Conservation (phyloP, 2,888 invertebrate genomes). For the Drosophila hamatofila region DNA sequence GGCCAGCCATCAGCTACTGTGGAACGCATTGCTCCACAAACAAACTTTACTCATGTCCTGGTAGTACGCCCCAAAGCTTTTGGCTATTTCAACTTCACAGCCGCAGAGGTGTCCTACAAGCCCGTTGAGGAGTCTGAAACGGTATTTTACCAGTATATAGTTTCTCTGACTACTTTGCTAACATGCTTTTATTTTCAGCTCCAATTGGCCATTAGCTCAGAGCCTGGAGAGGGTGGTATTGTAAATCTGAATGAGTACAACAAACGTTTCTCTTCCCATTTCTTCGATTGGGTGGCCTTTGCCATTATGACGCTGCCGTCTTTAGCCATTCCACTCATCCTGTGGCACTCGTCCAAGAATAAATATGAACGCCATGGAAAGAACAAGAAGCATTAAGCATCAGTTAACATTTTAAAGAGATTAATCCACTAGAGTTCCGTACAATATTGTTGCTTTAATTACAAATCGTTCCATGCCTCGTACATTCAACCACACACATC, state of each 20-base stretch:
- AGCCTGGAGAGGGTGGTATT: constrained; percentile 98
- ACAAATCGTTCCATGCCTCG: constrained; percentile 54
- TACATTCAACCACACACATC: constrained; percentile 52
- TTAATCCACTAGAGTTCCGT: constrained; percentile 63
- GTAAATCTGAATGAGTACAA: constrained; percentile 97
- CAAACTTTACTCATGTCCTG: constrained; percentile 97
- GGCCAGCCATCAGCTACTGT: constrained; percentile 93
- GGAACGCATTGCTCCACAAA: constrained; percentile 95
- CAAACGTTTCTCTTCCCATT: constrained; percentile 98
- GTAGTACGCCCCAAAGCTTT: constrained; percentile 95
- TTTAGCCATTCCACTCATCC: constrained; percentile 95
- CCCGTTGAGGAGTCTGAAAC: constrained; percentile 92
- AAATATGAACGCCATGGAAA: constrained; percentile 95
- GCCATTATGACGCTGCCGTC: constrained; percentile 98
- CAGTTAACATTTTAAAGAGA: constrained; percentile 51
- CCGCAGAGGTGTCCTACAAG: constrained; percentile 96
- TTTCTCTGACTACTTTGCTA: neutral
- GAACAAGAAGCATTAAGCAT: constrained; percentile 88
- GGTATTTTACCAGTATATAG: constrained; percentile 84
- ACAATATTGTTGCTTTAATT: constrained; percentile 52
- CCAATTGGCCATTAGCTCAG: constrained; percentile 91
- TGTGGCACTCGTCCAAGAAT: constrained; percentile 97
- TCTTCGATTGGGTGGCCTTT: constrained; percentile 98
- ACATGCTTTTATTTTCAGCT: constrained; percentile 86
- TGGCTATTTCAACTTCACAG: constrained; percentile 98